Conservation (phyloP, 1,140 invertebrate genomes). For the Manduca sexta region DNA sequence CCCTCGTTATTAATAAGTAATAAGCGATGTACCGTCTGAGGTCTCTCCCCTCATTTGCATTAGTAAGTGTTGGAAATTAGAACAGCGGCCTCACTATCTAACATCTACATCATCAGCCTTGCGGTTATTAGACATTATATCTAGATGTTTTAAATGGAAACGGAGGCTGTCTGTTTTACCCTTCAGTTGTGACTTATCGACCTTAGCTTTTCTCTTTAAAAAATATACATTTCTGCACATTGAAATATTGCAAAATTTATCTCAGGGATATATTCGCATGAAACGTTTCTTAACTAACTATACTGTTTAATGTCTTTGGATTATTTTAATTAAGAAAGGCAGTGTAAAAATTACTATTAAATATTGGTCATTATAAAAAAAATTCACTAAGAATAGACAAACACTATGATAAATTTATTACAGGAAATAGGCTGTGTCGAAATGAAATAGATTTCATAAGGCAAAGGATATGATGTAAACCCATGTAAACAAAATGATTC, state of each 20-base stretch:
- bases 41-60: conserved; percentile 25
- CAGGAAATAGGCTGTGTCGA: too few relatives aligned
- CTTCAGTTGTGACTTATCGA: too few relatives aligned
- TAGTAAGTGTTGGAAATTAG: conserved; percentile 24
- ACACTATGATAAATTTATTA: too few relatives aligned
- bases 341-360: not conserved
- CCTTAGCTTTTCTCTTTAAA: too few relatives aligned
- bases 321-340: not conserved
- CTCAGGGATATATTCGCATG: too few relatives aligned
- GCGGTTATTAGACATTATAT: conserved; percentile 8
- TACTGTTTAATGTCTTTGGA: not conserved
- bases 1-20: conserved; percentile 25
- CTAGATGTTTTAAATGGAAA: conserved; percentile 1
- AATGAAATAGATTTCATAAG: too few relatives aligned
- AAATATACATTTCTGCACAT: too few relatives aligned
- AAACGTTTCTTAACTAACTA: not conserved
- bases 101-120: conserved; percentile 11
- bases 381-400: not conserved
- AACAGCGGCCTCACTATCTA: conserved; percentile 29
- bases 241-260: too few relatives aligned
- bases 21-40: conserved; percentile 13
- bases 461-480: too few relatives aligned
- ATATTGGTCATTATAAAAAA: not conserved
- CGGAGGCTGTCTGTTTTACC: not conserved
- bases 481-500: too few relatives aligned